A percentile compares a stretch with the other conserved stretches of the same genome.
Conservation (phyloP, 23 tunicate species). For the Clavelina lepadiformis region DNA sequence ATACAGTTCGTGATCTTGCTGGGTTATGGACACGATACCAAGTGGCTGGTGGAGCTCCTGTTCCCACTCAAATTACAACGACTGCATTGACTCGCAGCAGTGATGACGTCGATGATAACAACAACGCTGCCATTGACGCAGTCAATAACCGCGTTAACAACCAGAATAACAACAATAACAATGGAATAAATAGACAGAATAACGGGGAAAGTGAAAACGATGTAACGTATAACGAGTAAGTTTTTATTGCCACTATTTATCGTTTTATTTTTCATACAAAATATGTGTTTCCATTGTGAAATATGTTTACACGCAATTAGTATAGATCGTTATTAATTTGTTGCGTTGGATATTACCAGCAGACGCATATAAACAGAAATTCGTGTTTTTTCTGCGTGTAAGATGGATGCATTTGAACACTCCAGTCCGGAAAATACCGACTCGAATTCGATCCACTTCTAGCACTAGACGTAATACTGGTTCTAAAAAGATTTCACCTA, state of each 20-base stretch:
- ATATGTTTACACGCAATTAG: not conserved
- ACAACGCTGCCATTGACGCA: constrained; percentile 62
- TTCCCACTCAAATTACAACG: not conserved
- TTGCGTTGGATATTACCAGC: not conserved
- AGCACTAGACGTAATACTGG: too few species aligned
- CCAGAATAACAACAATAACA: constrained; percentile 12
- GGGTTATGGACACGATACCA: constrained; percentile 35
- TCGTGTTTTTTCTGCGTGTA: too few species aligned
- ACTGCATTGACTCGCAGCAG: constrained; percentile 28
- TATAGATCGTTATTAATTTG: not conserved
- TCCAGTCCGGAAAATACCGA: too few species aligned
- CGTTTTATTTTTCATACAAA: not conserved
- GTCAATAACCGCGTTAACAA: constrained; percentile 26
- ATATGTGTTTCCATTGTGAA: not conserved
- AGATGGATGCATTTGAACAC: too few species aligned
- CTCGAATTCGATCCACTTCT: too few species aligned
- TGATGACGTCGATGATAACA: constrained; percentile 52
- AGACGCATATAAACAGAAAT: too few species aligned
- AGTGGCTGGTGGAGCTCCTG: constrained; percentile 9
- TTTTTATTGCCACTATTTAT: not conserved
- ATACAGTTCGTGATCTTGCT: constrained; percentile 40
- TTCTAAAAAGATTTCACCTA: too few species aligned
- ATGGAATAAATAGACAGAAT: constrained; percentile 9
- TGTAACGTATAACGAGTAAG: not conserved
- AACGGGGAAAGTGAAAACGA: constrained; percentile 4